A percentile compares a stretch with the other conserved stretches of the same genome.
phyloP scores from a whole-genome alignment of 2,888 invertebrate species.

The Strigamia crassipes region DNA sequence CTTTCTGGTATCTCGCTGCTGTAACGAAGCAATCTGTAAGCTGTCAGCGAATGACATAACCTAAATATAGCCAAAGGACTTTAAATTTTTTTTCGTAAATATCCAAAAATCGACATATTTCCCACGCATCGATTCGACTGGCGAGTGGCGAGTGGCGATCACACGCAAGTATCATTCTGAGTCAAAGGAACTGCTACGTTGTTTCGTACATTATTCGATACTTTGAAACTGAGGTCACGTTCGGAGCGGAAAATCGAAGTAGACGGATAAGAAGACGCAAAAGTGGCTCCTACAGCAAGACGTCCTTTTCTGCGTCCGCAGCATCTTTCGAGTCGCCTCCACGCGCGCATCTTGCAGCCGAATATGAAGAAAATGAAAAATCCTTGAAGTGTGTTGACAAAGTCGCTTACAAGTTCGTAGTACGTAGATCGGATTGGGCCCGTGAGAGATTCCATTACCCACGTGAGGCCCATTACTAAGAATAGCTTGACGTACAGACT shows the following conservation, averaged over 20 bases:
- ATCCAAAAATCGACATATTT: background rate
- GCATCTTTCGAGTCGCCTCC: background rate
- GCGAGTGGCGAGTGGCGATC: background rate
- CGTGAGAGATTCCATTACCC: constrained; percentile 45
- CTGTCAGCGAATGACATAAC: background rate
- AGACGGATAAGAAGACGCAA: background rate
- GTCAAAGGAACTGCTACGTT: background rate
- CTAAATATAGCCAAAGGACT: background rate
- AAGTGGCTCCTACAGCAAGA: background rate
- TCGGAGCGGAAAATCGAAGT: constrained; percentile 2
- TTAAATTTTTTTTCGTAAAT: background rate
- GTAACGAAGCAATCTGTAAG: constrained; percentile 18
- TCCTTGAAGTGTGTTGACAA: constrained; percentile 47
- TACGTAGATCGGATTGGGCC: background rate
- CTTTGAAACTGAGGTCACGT: constrained; percentile 4
- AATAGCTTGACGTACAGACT: constrained; percentile 46
- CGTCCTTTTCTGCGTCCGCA: background rate
- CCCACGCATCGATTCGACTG: background rate
- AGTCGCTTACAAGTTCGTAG: constrained; percentile 37
- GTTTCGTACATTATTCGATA: background rate
- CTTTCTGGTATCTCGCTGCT: background rate
- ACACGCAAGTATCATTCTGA: background rate
- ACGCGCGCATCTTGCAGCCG: constrained; percentile 42
- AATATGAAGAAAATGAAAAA: constrained; percentile 48
- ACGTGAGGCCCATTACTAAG: constrained; percentile 46